phyloP scores from a whole-genome alignment of 2,113 vertebrate species.

The Tyto alba region DNA sequence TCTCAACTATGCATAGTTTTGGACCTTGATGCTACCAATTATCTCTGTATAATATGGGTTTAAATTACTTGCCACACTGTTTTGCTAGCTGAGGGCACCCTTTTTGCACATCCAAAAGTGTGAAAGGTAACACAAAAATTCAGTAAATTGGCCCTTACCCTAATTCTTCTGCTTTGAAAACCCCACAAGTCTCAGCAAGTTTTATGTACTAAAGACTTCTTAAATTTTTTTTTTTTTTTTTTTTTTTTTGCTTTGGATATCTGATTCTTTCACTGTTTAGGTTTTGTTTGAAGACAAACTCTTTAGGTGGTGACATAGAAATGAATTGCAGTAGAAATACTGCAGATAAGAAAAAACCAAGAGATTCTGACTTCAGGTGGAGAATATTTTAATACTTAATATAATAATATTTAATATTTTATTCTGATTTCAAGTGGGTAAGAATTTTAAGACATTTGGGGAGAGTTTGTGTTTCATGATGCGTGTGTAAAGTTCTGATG shows the following conservation, averaged over 20 bases:
- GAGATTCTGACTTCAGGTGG: not conserved
- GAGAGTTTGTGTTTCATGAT: not conserved
- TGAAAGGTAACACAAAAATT: not conserved
- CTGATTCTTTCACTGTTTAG: not conserved
- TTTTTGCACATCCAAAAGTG: not conserved
- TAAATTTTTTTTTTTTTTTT: not conserved
- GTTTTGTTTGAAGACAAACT: not conserved
- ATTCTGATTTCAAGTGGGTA: not conserved
- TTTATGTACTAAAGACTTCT: not conserved
- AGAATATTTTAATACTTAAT: not conserved
- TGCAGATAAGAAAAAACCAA: not conserved
- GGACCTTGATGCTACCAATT: slow-evolving; percentile 7
- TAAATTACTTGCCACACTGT: not conserved
- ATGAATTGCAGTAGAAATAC: not conserved
- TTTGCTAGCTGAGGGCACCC: not conserved
- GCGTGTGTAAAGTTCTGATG: not conserved
- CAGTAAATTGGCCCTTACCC: not conserved
- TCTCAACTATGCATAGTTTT: not conserved
- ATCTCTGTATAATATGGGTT: not conserved
- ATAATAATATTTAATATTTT: not conserved
- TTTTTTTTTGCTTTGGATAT: not conserved
- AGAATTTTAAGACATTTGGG: not conserved
- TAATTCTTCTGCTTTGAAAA: not conserved
- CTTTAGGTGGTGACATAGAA: not conserved
- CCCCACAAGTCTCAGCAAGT: not conserved